phyloP scores from a whole-genome alignment of 1,140 invertebrate species.

The Orius insidiosus region DNA sequence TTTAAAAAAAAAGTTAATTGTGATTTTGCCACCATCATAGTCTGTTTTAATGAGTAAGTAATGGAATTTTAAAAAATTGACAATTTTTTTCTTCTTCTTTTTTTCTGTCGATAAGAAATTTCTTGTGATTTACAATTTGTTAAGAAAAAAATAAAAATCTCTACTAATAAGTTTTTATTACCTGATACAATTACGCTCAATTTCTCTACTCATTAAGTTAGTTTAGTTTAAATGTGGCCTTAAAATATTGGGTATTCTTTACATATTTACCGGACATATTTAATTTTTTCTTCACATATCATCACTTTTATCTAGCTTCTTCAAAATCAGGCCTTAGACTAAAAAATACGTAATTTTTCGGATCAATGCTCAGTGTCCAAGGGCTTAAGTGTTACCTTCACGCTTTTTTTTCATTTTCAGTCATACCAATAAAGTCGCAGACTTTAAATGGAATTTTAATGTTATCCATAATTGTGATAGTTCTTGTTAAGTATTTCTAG shows the following conservation, averaged over 20 bases:
- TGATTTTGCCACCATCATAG: slow-evolving; percentile 12
- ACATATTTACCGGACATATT: slow-evolving; percentile 4
- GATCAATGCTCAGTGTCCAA: slow-evolving; percentile 7
- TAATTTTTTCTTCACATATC: slow-evolving; percentile 11
- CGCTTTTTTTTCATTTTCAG: slow-evolving; percentile 9
- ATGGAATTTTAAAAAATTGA: too few relatives aligned
- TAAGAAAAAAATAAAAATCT: slow-evolving; percentile 11
- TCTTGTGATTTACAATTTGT: slow-evolving; percentile 11
- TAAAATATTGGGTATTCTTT: slow-evolving; percentile 12
- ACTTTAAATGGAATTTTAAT: slow-evolving; percentile 8
- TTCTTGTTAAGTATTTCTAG: slow-evolving; percentile 12
- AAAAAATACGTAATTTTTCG: too few relatives aligned
- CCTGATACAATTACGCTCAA: slow-evolving; percentile 12
- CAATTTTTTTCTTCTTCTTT: not conserved
- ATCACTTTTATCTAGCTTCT: slow-evolving; percentile 1
- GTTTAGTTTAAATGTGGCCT: slow-evolving; percentile 12
- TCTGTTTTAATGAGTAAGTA: slow-evolving; percentile 1
- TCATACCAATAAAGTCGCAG: slow-evolving; percentile 14
- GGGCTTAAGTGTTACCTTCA: slow-evolving; percentile 6
- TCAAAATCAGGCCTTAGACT: too few relatives aligned
- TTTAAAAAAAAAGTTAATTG: slow-evolving; percentile 7
- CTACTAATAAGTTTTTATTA: slow-evolving; percentile 13
- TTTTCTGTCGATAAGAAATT: slow-evolving; percentile 6
- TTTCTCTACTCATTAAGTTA: slow-evolving; percentile 14
- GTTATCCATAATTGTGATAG: slow-evolving; percentile 13